phyloP scores from a whole-genome alignment of 2,888 invertebrate species.

The Aphidius colemani region DNA sequence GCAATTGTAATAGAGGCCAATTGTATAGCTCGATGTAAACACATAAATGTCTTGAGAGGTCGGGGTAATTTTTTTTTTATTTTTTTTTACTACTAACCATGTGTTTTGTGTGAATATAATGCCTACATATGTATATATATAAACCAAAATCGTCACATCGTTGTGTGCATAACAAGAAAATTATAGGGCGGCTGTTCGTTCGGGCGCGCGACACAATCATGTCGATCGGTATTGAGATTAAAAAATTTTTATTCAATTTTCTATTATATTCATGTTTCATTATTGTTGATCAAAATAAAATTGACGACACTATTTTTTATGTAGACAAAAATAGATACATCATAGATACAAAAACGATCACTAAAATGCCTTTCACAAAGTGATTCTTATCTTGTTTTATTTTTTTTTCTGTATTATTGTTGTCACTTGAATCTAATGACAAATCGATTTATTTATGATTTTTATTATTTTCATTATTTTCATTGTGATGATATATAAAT shows the following conservation, averaged over 20 bases:
- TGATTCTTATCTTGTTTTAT: slow-evolving; percentile 22
- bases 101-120: slow-evolving; percentile 15
- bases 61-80: slow-evolving; percentile 16
- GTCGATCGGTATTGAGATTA: slow-evolving; percentile 22
- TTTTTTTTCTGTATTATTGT: slow-evolving; percentile 4
- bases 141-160: no score
- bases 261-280: background rate
- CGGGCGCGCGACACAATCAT: slow-evolving; percentile 35
- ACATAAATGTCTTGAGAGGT: slow-evolving; percentile 28
- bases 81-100: slow-evolving; percentile 5
- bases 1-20: slow-evolving; percentile 40
- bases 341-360: no score
- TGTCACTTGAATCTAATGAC: no score
- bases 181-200: slow-evolving; percentile 53
- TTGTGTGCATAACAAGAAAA: slow-evolving; percentile 53
- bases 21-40: slow-evolving; percentile 7
- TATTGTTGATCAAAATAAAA: slow-evolving; percentile 30
- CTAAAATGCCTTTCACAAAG: slow-evolving; percentile 16
- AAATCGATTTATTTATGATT: no score
- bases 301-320: no score
- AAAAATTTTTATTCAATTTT: slow-evolving; percentile 2
- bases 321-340: no score
- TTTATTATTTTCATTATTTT: no score
- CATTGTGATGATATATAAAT: no score
- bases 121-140: no score